Conservation (phyloP, 2,797 vertebrate genomes). For the Anableps anableps region DNA sequence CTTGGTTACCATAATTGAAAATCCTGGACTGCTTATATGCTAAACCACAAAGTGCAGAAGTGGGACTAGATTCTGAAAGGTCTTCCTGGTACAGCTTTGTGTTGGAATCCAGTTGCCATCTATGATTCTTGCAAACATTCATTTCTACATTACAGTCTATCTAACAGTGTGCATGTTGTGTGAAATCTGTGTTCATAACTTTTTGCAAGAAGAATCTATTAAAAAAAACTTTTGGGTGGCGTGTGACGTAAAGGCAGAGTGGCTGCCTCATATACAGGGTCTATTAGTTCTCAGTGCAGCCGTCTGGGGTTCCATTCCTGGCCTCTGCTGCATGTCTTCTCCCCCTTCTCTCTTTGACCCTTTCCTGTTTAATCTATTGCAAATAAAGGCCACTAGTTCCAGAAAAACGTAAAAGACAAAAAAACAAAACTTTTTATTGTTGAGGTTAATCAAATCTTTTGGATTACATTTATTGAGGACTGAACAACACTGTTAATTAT, state of each 20-base stretch:
- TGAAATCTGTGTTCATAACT: constrained; percentile 13
- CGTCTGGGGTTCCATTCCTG: too few relatives aligned
- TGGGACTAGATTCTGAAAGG: neutral
- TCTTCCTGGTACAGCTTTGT: neutral
- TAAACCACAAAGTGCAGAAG: too few relatives aligned
- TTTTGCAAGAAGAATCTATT: too few relatives aligned
- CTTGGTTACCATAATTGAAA: neutral
- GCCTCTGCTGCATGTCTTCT: neutral
- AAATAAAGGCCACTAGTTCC: neutral
- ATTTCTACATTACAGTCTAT: neutral
- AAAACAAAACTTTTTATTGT: constrained; percentile 34
- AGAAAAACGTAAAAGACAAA: neutral
- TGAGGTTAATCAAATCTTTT: constrained; percentile 45
- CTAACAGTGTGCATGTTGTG: constrained; percentile 37
- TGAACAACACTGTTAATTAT: constrained; percentile 32
- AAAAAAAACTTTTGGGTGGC: too few relatives aligned
- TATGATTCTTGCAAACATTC: neutral
- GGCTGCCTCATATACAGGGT: too few relatives aligned
- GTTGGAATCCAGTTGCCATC: neutral
- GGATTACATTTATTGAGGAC: constrained; percentile 1
- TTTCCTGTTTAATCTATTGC: neutral
- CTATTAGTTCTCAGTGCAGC: neutral
- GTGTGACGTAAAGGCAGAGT: too few relatives aligned
- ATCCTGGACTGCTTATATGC: neutral
- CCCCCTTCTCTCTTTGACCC: neutral